Conservation (phyloP, 2,113 vertebrate species). For the Arizona elegans region DNA sequence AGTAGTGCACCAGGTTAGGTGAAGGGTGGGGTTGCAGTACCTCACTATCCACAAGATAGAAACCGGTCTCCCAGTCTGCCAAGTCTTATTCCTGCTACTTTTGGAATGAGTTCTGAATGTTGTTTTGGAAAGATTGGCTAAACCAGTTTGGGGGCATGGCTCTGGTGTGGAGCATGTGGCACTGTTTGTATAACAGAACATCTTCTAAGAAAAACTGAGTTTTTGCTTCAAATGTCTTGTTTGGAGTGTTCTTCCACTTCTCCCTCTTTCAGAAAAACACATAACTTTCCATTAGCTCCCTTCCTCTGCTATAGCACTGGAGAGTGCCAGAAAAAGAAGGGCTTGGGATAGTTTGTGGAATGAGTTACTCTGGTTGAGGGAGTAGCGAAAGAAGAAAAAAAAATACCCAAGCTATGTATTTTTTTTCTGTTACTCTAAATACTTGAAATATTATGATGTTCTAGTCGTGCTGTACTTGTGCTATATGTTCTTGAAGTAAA, state of each 20-base stretch:
- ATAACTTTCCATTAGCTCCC: constrained; percentile 67
- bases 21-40: neutral
- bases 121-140: constrained; percentile 45
- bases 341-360: constrained; percentile 73
- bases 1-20: neutral
- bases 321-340: constrained; percentile 71
- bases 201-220: constrained; percentile 6
- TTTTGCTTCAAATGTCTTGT: constrained; percentile 57
- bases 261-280: constrained; percentile 56
- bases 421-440: constrained; percentile 59
- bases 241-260: constrained; percentile 53
- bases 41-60: neutral
- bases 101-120: neutral
- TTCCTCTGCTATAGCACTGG: constrained; percentile 64
- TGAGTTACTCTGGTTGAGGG: constrained; percentile 62
- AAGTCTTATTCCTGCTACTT: neutral
- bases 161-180: constrained; percentile 51
- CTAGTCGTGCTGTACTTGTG: constrained; percentile 53
- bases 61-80: constrained; percentile 13
- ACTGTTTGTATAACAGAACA: constrained; percentile 54
- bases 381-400: neutral
- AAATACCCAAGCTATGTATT: constrained; percentile 53
- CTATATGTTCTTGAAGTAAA: constrained; percentile 39
- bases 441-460: constrained; percentile 63
- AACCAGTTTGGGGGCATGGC: constrained; percentile 59